A percentile compares a stretch with the other conserved stretches of the same genome.
Evolutionary conservation across 1,140 invertebrate genomes (phyloP).

Genomic region (Daktulosphaira vitifoliae): DNA sequence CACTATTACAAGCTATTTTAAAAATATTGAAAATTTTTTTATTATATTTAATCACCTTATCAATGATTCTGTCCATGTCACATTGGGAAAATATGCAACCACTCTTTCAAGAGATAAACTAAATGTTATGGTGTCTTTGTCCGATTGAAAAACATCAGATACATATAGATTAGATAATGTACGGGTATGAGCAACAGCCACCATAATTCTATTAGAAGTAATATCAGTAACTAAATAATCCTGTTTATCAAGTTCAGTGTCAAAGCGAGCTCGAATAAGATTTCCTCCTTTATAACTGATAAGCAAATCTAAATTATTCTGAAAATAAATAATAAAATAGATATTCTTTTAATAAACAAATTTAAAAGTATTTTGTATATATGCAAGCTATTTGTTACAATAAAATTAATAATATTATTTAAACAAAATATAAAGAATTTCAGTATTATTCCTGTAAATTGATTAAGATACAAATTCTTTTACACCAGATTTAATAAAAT

Average conservation of each 20-base stretch:
- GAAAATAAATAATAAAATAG: constrained; percentile 38
- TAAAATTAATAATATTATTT: no score
- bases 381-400: no score
- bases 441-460: no score
- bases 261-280: constrained; percentile 66
- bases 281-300: constrained; percentile 62
- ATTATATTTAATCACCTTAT: constrained; percentile 61
- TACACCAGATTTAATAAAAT: no score
- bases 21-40: no score
- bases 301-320: constrained; percentile 60
- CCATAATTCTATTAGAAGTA: constrained; percentile 65
- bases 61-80: constrained; percentile 70
- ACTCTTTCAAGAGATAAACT: constrained; percentile 71
- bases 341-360: neutral
- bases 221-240: constrained; percentile 79
- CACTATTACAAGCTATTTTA: no score
- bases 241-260: constrained; percentile 53
- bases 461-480: no score
- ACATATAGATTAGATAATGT: constrained; percentile 69
- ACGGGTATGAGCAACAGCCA: constrained; percentile 72
- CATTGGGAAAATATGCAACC: constrained; percentile 73
- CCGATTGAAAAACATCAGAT: constrained; percentile 50
- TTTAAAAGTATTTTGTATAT: neutral
- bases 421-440: no score
- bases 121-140: constrained; percentile 52